Evolutionary conservation across 2,888 invertebrate genomes (phyloP).

Genomic region (Melinaea menophilus): DNA sequence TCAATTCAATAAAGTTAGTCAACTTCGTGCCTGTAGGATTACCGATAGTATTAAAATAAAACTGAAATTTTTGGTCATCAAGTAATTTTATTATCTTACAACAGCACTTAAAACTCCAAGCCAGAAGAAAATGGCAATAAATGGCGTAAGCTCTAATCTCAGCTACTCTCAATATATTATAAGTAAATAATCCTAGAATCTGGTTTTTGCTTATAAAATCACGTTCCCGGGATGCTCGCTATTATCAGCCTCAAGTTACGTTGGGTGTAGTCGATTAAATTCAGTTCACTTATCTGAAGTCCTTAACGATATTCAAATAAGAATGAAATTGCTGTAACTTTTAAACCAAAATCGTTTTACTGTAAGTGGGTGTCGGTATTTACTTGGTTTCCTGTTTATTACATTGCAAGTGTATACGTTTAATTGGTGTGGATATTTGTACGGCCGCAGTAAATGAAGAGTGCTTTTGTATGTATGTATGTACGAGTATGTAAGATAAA

Average conservation of each 20-base stretch:
- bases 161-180: slow-evolving; percentile 3
- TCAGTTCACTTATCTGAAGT: slow-evolving; percentile 5
- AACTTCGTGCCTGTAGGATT: too few species aligned
- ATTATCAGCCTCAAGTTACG: slow-evolving; percentile 25
- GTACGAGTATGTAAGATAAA: too few species aligned
- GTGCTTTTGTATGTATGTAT: too few species aligned
- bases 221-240: slow-evolving; percentile 14
- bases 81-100: too few species aligned
- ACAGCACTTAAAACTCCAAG: too few species aligned
- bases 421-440: neutral
- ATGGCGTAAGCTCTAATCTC: neutral
- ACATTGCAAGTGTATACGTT: slow-evolving; percentile 14
- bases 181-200: neutral
- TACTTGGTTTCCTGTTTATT: slow-evolving; percentile 15
- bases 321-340: slow-evolving; percentile 9
- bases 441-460: too few species aligned
- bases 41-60: too few species aligned
- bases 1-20: too few species aligned
- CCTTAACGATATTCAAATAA: slow-evolving; percentile 8
- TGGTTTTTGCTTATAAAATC: slow-evolving; percentile 16
- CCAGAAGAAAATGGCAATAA: neutral
- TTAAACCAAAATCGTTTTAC: slow-evolving; percentile 8
- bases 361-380: slow-evolving; percentile 11
- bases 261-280: slow-evolving; percentile 9
- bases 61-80: too few species aligned